Conservation (phyloP, 2,797 vertebrate species). For the Phalloptychus januarius region DNA sequence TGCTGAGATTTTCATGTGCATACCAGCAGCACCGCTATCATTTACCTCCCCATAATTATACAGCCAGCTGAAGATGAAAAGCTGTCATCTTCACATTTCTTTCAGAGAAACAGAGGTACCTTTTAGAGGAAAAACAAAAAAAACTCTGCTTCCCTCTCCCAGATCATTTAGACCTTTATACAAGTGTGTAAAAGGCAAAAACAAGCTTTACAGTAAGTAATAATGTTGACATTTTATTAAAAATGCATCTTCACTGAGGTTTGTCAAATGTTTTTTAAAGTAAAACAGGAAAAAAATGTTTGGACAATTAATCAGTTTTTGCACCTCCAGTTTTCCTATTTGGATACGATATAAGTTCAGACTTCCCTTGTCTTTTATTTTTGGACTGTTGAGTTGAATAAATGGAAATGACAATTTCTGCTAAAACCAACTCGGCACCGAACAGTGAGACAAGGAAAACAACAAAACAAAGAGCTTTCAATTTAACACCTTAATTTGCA, state of each 20-base stretch:
- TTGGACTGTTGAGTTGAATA: background rate
- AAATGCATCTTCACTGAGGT: background rate
- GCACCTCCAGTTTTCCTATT: background rate
- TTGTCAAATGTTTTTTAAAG: background rate
- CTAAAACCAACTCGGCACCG: background rate
- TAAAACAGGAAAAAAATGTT: background rate
- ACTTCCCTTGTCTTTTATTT: background rate
- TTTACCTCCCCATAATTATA: constrained; percentile 64
- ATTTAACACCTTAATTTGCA: constrained; percentile 26
- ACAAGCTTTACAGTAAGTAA: background rate
- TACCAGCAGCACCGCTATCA: constrained; percentile 48
- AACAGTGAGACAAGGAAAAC: background rate
- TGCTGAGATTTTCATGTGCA: constrained; percentile 55
- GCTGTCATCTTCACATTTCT: constrained; percentile 43
- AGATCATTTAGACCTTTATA: background rate
- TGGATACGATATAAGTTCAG: background rate
- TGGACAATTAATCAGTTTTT: background rate
- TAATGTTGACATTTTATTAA: background rate
- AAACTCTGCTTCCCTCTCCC: background rate
- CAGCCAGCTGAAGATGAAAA: constrained; percentile 41
- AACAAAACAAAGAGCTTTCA: background rate
- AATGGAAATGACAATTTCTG: background rate
- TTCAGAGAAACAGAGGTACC: constrained; percentile 18
- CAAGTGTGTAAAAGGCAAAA: constrained; percentile 19
- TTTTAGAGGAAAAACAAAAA: constrained; percentile 37